These are phyloP conservation scores for Esox lucius DNA, from an alignment of 2,797 vertebrate species.

Conservation along the genomic window DNA sequence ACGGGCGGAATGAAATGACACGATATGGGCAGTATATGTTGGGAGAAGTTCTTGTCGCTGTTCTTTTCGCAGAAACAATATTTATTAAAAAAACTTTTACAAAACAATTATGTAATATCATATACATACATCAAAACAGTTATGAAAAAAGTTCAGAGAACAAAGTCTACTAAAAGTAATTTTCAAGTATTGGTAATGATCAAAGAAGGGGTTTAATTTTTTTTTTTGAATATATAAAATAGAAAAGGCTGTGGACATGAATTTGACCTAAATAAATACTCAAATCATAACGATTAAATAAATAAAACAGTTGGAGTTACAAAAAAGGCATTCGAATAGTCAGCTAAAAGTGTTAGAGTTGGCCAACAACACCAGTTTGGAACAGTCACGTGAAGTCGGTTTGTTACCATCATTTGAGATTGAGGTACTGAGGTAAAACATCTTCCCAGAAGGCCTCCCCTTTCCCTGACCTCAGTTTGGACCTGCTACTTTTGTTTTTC, in stretches of 20 bases:
- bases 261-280: not conserved
- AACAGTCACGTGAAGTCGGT: slow-evolving; percentile 50
- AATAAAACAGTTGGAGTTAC: not conserved
- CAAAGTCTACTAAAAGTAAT: not conserved
- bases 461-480: slow-evolving; percentile 56
- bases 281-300: not conserved
- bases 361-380: not conserved
- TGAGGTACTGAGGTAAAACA: slow-evolving; percentile 81
- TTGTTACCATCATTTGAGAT: slow-evolving; percentile 56
- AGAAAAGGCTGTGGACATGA: not conserved
- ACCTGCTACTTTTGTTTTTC: not conserved
- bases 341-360: not conserved
- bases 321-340: not conserved
- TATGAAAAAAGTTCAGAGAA: not conserved
- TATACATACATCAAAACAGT: not conserved
- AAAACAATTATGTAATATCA: too few species aligned
- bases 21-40: not conserved
- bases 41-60: not conserved
- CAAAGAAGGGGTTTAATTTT: not conserved
- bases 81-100: not conserved
- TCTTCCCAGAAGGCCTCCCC: slow-evolving; percentile 75
- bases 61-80: not conserved
- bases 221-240: too few species aligned
- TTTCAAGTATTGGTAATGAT: not conserved
- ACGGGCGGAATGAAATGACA: not conserved